phyloP scores from a whole-genome alignment of 2,113 vertebrate genomes.

The Scophthalmus maximus region DNA sequence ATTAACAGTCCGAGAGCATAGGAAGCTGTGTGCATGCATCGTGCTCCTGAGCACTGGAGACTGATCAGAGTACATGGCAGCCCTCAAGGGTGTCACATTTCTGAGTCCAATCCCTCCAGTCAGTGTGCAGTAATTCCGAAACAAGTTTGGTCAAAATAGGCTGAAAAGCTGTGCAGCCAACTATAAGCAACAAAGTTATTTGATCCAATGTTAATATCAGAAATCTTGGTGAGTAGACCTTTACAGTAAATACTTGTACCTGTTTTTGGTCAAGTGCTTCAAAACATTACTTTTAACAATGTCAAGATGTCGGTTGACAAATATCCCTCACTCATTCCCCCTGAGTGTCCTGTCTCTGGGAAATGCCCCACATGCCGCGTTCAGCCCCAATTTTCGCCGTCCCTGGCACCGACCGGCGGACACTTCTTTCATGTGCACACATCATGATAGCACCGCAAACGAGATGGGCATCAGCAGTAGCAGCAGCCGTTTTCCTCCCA shows the following conservation, averaged over 20 bases:
- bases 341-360: neutral
- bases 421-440: constrained; percentile 49
- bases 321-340: neutral
- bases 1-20: constrained; percentile 27
- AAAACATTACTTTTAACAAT: too few relatives aligned
- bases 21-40: neutral
- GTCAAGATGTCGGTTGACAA: too few relatives aligned
- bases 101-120: too few relatives aligned
- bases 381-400: constrained; percentile 26
- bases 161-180: too few relatives aligned
- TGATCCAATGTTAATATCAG: too few relatives aligned
- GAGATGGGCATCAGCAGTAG: constrained; percentile 62
- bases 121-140: too few relatives aligned
- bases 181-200: too few relatives aligned
- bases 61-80: neutral
- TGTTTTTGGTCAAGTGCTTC: too few relatives aligned
- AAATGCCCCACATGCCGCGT: constrained; percentile 20
- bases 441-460: constrained; percentile 65
- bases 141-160: too few relatives aligned
- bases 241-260: too few relatives aligned
- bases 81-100: neutral
- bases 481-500: constrained; percentile 49
- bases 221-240: too few relatives aligned
- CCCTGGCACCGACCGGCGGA: constrained; percentile 30
- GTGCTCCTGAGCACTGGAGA: neutral